Evolutionary conservation across 2,797 vertebrate species (phyloP), one percentile per base, ranked within the genome.

Genomic region (Clamator glandarius): DNA sequence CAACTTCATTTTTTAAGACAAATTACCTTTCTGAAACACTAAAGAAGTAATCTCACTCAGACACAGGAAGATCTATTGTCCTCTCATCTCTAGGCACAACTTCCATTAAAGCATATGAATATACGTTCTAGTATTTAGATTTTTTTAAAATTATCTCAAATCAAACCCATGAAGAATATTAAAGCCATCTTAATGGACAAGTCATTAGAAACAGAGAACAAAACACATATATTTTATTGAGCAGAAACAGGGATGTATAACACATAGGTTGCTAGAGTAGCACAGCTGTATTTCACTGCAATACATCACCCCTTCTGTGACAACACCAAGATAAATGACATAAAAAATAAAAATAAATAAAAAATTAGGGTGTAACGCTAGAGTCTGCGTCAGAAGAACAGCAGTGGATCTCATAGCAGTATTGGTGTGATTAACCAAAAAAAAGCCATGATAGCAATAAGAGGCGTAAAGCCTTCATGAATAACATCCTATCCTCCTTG

Each of bases 41-140:
- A 58, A 58, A 95, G 72, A 87, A 93, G 82, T 70, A 91, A 93
- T 95, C 82, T 93, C 59, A 51, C 59, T 75, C 51, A 92, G 90
- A 89, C 59, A 67, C 6, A 2, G n/a, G 67, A 92, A 96, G 84
- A 95, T 93, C 96, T 95, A 93, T 93, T 59, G 58, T 89, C 66
- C 75, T 89, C 73, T 87, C 84, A 92, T 84, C 82, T 55, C n/a
- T 15, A 75, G 84, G 19, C 70, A 87, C 70, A 95, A 67, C 59
- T 91, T 74, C 36, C 31, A 84, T 72, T 96, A 96, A 72, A 91
- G 25, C 31, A 84, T 89, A 35, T 15, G 72, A 91, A 89, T 84
- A 83, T 14, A 59, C 81, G 92, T 92, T 36, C 61, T 66, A 31
- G 7, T 59, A 77, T 90, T 87, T 84, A 78, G 67, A 64, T 39